phyloP scores from a whole-genome alignment of 2,113 vertebrate genomes.

The Coracopsis vasa region DNA sequence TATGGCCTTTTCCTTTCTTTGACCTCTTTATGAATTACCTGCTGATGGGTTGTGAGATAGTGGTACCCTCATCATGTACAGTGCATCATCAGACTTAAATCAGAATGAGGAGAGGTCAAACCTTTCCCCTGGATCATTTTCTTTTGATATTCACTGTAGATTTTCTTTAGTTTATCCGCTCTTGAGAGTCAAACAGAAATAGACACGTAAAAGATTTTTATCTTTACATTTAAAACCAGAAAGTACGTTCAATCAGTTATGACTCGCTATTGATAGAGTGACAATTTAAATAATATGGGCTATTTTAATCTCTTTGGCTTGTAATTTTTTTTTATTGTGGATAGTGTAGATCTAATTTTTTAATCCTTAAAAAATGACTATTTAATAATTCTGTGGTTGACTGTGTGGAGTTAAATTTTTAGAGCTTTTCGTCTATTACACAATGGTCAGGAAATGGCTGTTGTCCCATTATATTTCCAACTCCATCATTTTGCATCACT shows the following conservation, averaged over 20 bases:
- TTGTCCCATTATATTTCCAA: not conserved
- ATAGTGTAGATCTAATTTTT: not conserved
- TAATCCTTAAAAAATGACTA: not conserved
- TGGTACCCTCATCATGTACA: constrained; percentile 13
- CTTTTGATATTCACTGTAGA: not conserved
- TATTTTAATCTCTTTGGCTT: not conserved
- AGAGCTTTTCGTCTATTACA: not conserved
- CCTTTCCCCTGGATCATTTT: not conserved
- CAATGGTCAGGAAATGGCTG: not conserved
- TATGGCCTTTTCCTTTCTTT: constrained; percentile 33
- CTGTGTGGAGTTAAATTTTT: not conserved
- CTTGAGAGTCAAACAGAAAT: not conserved
- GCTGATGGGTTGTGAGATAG: constrained; percentile 16
- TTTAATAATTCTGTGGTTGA: not conserved
- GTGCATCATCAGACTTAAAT: constrained; percentile 42
- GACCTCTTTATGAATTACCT: constrained; percentile 41
- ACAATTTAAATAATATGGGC: not conserved
- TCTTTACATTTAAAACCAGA: not conserved
- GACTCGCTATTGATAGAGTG: not conserved
- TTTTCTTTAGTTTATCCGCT: not conserved
- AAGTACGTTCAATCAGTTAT: not conserved
- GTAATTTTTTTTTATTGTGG: not conserved
- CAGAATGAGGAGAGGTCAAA: not conserved
- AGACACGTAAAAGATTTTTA: not conserved
- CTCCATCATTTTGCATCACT: not conserved